Base-by-base conservation (phyloP, 2,113 vertebrate species). In the Mormyrus lacerda region DNA sequence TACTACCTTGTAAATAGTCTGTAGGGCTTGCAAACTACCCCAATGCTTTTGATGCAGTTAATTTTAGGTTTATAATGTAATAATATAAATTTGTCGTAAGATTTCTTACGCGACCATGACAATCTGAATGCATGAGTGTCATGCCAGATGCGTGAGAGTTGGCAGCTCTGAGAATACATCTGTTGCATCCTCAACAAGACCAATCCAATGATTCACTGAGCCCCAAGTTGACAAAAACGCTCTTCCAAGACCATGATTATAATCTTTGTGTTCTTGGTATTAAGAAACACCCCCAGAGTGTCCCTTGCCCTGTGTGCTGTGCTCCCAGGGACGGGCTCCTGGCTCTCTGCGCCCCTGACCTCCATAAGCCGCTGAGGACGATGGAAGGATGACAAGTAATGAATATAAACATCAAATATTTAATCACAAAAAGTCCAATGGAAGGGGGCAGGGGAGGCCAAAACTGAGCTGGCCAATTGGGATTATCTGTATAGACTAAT, bases 401-500 rank as follows among this genome's bases (percentile, higher is more conserved):
- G 61, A 69, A 69, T 69, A 69, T 69, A 69, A 69, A 69, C 61
- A 69, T 69, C 61, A 31, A 69, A 69, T 69, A 69, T 69, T 69
- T 69, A 69, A 69, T 69, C 61, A 69, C 61, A 69, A 69, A 69
- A 69, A 69, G 61, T 69, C 61, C 61, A 69, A 69, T 69, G 61
- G 61, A 69, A 69, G 61, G 61, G 61, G 61, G 61, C 61, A 69
- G 61, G 61, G 61, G 61, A 69, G 61, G 61, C 45, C 83, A 85
- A 48, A 45, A 48, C 83, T 48, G 45, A 48, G 92, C 91, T 93
- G 93, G 94, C 92, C 94, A 94, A 91, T 95, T 94, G 93, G 44
- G 92, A 93, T 95, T 95, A 95, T 94, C 95, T 93, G 91, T 93
- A 69, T 69, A 27, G 61, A 94, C 94, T 93, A 93, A 94, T 53